A percentile compares a stretch with the other conserved stretches of the same genome.
Evolutionary conservation across 2,797 vertebrate genomes (phyloP).

Genomic region (Siniperca scherzeri): DNA sequence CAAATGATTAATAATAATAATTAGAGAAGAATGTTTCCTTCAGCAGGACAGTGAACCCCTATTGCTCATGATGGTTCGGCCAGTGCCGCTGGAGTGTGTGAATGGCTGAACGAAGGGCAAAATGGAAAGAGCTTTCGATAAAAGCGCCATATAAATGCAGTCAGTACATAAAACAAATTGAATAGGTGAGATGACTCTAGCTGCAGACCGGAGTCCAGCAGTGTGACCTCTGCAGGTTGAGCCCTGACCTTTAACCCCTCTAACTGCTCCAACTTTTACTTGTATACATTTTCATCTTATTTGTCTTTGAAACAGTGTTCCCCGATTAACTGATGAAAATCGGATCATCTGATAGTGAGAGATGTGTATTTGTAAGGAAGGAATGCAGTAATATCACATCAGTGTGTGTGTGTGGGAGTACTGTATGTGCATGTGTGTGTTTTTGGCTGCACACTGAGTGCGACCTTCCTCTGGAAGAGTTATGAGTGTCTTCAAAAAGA

Average conservation of each 20-base stretch:
- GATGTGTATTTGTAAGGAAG: neutral
- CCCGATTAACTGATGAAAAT: neutral
- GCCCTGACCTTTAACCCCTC: conserved; percentile 35
- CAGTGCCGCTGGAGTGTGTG: no score
- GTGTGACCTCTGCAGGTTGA: conserved; percentile 15
- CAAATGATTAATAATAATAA: neutral
- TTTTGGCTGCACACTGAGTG: neutral
- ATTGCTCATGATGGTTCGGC: neutral
- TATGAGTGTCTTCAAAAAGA: conserved; percentile 7
- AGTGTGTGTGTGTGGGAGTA: neutral
- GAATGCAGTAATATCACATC: neutral
- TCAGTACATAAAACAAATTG: neutral
- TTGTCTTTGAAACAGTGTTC: neutral
- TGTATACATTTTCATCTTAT: neutral
- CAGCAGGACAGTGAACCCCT: neutral
- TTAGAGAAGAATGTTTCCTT: neutral
- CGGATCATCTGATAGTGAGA: no score
- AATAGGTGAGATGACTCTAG: neutral
- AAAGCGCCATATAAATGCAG: no score
- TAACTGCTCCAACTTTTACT: conserved; percentile 1
- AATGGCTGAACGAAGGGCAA: no score
- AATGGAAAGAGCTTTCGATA: no score
- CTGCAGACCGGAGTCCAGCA: conserved; percentile 26
- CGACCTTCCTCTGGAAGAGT: neutral
- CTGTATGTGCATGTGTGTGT: neutral